phyloP scores from a whole-genome alignment of 2,797 vertebrate species.

The Taeniopygia guttata region DNA sequence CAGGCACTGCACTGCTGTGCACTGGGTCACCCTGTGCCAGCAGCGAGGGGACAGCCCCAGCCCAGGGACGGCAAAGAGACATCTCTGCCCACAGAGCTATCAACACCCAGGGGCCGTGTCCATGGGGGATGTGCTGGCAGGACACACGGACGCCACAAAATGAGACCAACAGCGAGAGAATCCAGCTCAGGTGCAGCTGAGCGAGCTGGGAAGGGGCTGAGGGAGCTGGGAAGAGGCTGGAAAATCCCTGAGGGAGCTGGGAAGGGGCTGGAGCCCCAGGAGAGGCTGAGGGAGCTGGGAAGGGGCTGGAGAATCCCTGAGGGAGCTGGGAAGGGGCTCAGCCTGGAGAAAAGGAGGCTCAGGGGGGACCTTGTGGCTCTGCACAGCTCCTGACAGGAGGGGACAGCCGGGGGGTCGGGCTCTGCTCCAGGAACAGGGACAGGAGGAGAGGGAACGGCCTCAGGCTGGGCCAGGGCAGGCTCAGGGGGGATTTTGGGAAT shows the following conservation, averaged over 20 bases:
- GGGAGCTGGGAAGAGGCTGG: too few species aligned
- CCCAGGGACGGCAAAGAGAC: not conserved
- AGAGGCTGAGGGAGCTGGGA: too few species aligned
- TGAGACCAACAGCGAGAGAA: not conserved
- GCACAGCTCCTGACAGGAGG: not conserved
- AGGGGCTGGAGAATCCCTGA: too few species aligned
- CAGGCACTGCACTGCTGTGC: too few species aligned
- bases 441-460: not conserved
- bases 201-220: not conserved
- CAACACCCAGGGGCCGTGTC: fast-evolving
- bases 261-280: too few species aligned
- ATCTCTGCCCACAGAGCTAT: not conserved
- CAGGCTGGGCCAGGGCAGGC: not conserved
- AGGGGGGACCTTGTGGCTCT: not conserved
- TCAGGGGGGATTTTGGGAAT: fast-evolving
- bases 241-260: too few species aligned
- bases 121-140: not conserved
- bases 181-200: not conserved
- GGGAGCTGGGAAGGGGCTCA: not conserved
- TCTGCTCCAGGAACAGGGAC: not conserved
- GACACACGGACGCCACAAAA: not conserved
- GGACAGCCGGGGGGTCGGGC: not conserved
- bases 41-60: not conserved
- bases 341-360: not conserved
- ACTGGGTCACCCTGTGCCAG: not conserved